Evolutionary conservation across 2,888 invertebrate species (phyloP).

Genomic region (Coelinius sp.): DNA sequence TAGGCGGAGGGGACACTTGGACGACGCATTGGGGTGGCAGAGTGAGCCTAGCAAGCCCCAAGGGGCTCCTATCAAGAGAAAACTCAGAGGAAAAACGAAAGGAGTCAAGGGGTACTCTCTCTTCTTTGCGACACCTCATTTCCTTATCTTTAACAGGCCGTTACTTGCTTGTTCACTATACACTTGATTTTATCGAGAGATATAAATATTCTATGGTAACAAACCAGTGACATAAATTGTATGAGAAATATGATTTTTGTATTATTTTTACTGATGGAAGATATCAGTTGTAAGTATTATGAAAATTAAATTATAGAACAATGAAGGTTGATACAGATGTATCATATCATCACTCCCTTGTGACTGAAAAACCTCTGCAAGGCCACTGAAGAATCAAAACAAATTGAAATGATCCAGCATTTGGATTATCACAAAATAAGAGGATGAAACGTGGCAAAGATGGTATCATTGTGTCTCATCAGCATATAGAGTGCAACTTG

Average conservation of each 20-base stretch:
- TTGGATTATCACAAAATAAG: conserved; percentile 3
- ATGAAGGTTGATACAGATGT: neutral
- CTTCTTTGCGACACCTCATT: conserved; percentile 68
- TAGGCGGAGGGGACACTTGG: conserved; percentile 47
- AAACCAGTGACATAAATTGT: neutral
- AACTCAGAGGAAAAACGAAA: conserved; percentile 38
- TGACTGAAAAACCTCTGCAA: neutral
- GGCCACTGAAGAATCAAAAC: conserved; percentile 5
- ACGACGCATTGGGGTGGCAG: conserved; percentile 39
- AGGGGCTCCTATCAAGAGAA: conserved; percentile 49
- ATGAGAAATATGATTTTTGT: neutral
- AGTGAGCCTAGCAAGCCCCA: conserved; percentile 55
- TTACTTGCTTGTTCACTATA: conserved; percentile 56
- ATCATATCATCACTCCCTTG: too few relatives aligned
- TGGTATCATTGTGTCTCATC: conserved; percentile 57
- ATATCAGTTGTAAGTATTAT: neutral
- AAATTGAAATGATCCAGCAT: conserved; percentile 16
- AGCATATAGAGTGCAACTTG: conserved; percentile 65
- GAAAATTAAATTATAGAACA: too few relatives aligned
- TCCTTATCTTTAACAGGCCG: conserved; percentile 71
- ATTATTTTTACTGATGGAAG: too few relatives aligned
- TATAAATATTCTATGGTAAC: conserved; percentile 22
- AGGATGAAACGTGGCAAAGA: conserved; percentile 28
- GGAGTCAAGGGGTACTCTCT: conserved; percentile 23
- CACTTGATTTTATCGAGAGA: conserved; percentile 24